Base-by-base conservation (phyloP, 2,113 vertebrate species). In the Puma concolor region DNA sequence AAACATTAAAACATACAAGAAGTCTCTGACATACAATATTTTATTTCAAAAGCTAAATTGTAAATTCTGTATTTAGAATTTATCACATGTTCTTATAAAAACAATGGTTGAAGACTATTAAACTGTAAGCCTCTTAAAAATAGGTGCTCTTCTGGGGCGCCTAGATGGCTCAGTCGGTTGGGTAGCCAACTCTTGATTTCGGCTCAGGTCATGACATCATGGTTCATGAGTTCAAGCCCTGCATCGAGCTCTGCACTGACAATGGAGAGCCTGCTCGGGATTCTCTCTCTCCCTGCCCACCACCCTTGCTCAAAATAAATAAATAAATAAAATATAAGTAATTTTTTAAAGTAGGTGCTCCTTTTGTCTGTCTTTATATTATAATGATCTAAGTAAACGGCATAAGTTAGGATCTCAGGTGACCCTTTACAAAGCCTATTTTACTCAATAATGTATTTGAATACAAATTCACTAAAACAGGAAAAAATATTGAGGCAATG, bases 81-180 rank as follows among this genome's bases (percentile, higher is more conserved):
- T 95, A 96, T 82, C 84, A 57, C 5, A 71, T 67, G 57, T 94
- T 96, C 64, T 90, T 87, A 64, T 81, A 93, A 96, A 97, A 94
- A 83, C 23, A 89, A 94, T 88, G 0, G 16, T 60, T 88, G 72
- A 27, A 21, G 31, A 85, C 41, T 88, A 79, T 38, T 91, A 74
- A 95, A 88, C 63, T 79, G 0, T 66, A 95, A 79, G 54, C 77
- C 54, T 67, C 38, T 52, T 94, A 92, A 96, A 31, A 48, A 23
- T 27, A 92, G 66, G 48, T 36, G 6, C 5, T 64, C 63, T 64
- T 60, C 21, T 60, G 57, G 57, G 57, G 21, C 21, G 2, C 57
- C 21, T 60, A 19, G 21, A 7, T 60, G 57, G 57, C 57, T 60
- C 57, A 60, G 57, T 23, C 5, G 7, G 57, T 60, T 60, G 17